Evolutionary conservation across 2,888 invertebrate species (phyloP).

Genomic region (Trisateles emortualis): DNA sequence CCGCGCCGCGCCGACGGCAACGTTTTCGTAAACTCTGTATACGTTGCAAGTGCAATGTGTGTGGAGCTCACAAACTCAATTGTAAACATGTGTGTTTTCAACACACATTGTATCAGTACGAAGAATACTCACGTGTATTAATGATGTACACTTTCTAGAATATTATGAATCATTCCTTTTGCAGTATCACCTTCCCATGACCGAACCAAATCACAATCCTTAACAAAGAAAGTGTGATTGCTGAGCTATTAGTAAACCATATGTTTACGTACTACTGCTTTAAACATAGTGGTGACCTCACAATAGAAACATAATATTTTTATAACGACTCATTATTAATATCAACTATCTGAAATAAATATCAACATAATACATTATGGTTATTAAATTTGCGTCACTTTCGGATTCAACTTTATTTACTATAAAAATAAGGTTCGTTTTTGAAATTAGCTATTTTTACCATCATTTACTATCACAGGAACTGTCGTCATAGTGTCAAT

Average conservation of each 20-base stretch:
- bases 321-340: no score
- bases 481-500: no score
- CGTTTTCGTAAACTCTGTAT: background rate
- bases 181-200: background rate
- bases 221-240: background rate
- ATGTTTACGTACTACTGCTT: background rate
- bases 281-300: background rate
- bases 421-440: no score
- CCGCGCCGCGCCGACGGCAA: no score
- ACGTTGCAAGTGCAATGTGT: background rate
- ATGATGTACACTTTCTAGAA: background rate
- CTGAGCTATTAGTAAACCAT: background rate
- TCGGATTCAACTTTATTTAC: no score
- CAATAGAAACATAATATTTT: background rate
- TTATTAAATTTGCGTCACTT: no score
- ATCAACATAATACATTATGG: no score
- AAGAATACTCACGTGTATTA: background rate
- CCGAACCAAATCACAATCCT: no score
- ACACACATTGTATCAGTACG: background rate
- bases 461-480: no score
- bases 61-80: background rate
- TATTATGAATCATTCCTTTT: background rate
- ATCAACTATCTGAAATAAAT: no score
- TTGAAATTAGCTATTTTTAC: no score
- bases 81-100: background rate